A percentile compares a stretch with the other conserved stretches of the same genome.
Conservation (phyloP, 2,113 vertebrate genomes). For the Myrmophylax atrothorax region DNA sequence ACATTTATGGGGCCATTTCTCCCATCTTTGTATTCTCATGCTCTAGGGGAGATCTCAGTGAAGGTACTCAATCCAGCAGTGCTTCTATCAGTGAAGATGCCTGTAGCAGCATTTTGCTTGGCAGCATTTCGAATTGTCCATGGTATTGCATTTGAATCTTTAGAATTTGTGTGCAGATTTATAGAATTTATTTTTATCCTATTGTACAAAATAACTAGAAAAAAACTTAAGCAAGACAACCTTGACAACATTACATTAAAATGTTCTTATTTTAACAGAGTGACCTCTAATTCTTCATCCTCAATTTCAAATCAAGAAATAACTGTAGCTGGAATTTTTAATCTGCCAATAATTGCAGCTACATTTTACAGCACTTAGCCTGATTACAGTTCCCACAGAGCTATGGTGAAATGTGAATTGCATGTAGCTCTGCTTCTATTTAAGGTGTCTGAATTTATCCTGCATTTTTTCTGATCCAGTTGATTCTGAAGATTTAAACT, state of each 20-base stretch:
- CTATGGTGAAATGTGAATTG: conserved; percentile 29
- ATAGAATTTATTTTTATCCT: background rate
- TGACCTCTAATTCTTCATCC: conserved; percentile 22
- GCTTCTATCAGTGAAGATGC: conserved; percentile 18
- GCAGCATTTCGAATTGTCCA: background rate
- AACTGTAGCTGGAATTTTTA: conserved; percentile 40
- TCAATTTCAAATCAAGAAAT: conserved; percentile 7
- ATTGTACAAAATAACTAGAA: background rate
- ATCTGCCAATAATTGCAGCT: conserved; percentile 53
- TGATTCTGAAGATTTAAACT: background rate
- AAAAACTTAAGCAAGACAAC: background rate
- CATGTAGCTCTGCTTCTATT: background rate
- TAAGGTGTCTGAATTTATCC: background rate
- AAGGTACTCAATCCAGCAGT: conserved; percentile 44
- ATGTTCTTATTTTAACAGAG: background rate
- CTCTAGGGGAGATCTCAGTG: background rate
- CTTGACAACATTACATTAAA: background rate
- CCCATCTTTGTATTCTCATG: background rate
- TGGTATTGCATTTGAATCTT: background rate
- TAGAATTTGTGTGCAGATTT: background rate
- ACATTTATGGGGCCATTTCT: conserved; percentile 11
- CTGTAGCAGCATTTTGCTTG: background rate
- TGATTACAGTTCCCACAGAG: conserved; percentile 61
- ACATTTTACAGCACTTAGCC: conserved; percentile 51
- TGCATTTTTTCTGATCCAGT: background rate